Evolutionary conservation across 2,888 invertebrate species (phyloP), one percentile per base, ranked within the genome.

Genomic region (Dorcus parallelipipedus): DNA sequence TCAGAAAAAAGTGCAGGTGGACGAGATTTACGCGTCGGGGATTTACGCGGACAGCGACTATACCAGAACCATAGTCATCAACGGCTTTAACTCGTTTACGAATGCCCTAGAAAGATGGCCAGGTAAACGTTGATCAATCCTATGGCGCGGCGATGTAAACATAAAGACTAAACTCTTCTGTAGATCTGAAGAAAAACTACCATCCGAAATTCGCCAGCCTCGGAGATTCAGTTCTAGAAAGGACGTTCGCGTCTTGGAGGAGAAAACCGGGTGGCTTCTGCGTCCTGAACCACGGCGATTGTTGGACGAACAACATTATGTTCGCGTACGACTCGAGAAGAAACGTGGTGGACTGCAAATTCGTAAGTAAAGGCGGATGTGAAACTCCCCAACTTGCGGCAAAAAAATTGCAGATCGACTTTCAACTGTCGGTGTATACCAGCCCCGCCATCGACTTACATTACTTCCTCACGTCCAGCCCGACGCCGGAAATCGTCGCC

Each of bases 221-320:
- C 51, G 66, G 66, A 2, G 65, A 69, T 9, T 66, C 71, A 49
- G 66, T 69, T 9, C 47, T 72, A 1, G 65, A 67, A 47, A 65
- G 68, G 47, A 68, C 68, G 1, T 62, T 69, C 1, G 55, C 64
- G 14, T 64, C 71, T 4, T 64, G 70, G 33, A 66, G 65, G 61
- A 61, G 67, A 39, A 67, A 63, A 57, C 62, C 70, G 3, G 71
- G 70, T 1, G 73, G 71, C 2, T 76, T 82, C 49, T 77, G 78
- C 51, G 82, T 82, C 9, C 71, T 83, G 9, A 81, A 81, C 63
- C 83, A 83, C 58, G 82, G 82, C 2, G 83, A 83, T 68, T 69
- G 82, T 4, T 83, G 82, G 82, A 73, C 79, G 0, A 82, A 82
- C 61, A 83, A 83, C 63, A 77, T 83, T 66, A 76, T 83, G 65